Conservation (phyloP, 2,888 invertebrate species). For the Papilio elwesi region DNA sequence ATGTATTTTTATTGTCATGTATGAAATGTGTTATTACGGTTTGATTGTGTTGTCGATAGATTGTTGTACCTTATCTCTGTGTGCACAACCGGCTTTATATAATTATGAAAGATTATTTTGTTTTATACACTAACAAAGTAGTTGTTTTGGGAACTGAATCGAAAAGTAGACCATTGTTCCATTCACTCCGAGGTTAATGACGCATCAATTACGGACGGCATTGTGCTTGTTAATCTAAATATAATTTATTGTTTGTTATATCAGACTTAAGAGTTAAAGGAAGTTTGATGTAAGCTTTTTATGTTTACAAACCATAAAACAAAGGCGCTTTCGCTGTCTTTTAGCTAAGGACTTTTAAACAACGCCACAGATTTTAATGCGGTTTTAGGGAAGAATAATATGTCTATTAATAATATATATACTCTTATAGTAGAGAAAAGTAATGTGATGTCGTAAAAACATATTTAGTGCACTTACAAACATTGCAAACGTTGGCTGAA, state of each 20-base stretch:
- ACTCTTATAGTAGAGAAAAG: too few relatives aligned
- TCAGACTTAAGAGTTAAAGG: background rate
- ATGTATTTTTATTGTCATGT: too few relatives aligned
- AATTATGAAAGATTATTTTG: background rate
- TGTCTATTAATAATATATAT: too few relatives aligned
- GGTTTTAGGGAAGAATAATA: too few relatives aligned
- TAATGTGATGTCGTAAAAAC: too few relatives aligned
- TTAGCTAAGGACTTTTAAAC: too few relatives aligned
- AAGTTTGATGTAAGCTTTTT: background rate
- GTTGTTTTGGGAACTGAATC: conserved; percentile 24
- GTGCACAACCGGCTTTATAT: background rate
- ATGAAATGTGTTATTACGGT: too few relatives aligned
- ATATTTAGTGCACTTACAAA: too few relatives aligned
- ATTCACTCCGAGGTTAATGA: conserved; percentile 20
- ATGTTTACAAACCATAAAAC: too few relatives aligned
- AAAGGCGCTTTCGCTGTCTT: too few relatives aligned
- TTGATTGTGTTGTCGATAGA: background rate
- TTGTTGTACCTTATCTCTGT: background rate
- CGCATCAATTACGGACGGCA: background rate
- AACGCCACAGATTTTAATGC: too few relatives aligned
- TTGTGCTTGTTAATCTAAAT: background rate
- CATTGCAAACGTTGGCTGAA: too few relatives aligned
- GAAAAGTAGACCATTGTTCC: conserved; percentile 27
- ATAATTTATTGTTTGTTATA: background rate
- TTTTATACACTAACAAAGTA: background rate